Conservation (phyloP, 2,113 vertebrate species). For the Tichodroma muraria region DNA sequence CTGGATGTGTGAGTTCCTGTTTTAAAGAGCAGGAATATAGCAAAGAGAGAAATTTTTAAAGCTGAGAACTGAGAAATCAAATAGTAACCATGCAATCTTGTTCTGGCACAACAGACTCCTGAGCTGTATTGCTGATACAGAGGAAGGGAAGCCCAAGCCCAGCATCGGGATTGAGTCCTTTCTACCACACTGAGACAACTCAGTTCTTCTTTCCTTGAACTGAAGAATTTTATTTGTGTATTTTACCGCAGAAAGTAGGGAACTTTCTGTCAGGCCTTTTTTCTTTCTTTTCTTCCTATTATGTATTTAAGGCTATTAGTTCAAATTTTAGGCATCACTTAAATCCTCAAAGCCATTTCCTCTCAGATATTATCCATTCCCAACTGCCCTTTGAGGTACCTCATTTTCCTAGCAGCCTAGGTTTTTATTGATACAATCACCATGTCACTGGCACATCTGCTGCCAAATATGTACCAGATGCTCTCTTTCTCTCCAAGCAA, state of each 20-base stretch:
- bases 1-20: background rate
- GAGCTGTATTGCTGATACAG: background rate
- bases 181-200: background rate
- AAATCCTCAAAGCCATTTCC: background rate
- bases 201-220: background rate
- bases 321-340: background rate
- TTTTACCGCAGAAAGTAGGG: background rate
- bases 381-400: background rate
- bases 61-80: background rate
- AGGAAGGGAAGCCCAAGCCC: background rate
- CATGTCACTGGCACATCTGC: background rate
- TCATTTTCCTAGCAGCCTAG: background rate
- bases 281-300: background rate
- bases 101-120: background rate
- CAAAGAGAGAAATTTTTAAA: background rate
- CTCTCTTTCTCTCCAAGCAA: background rate
- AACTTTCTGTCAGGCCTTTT: background rate
- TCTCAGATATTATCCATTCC: background rate
- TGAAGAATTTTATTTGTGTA: background rate
- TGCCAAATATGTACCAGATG: background rate
- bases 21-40: background rate
- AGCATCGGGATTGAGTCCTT: background rate
- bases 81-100: background rate
- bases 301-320: background rate
- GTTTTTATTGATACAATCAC: background rate